Evolutionary conservation across 2,888 invertebrate species (phyloP), one percentile per base, ranked within the genome.

Genomic region (Caenorhabditis wallacei): DNA sequence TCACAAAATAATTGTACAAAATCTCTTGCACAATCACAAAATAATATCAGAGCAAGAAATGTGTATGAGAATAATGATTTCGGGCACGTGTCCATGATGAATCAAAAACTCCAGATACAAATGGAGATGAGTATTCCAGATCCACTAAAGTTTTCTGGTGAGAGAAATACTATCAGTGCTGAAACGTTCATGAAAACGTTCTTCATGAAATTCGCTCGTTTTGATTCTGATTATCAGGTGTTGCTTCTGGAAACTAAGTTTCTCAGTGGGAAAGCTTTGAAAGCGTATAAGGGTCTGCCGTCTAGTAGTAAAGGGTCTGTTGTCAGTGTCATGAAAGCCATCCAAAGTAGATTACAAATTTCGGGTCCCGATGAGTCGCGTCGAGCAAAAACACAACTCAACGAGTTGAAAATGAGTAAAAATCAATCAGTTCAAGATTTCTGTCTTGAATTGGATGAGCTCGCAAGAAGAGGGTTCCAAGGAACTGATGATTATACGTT

Each of bases 401-500:
- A 16, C 11, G 11, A 13, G n/a, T n/a, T 30, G 7, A 26, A 56
- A 30, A 30, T n/a, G 16, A 13, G 7, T 1, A 24, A 56, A 30
- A 18, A n/a, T 13, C 56, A 56, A n/a, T 35, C 56, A n/a, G 10
- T 56, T 1, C 30, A 56, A 30, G 56, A 56, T 24, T 56, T 30
- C 18, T 56, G 56, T 30, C 18, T 56, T 2, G 18, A 2, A 5
- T 4, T 56, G 3, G 56, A 56, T 30, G 56, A 56, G 30, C 4
- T n/a, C 30, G 26, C 56, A 30, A 1, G 30, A 1, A 1, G 2
- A 2, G 56, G n/a, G 1, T 56, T 16, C 16, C 7, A 0, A 10
- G 30, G 35, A 35, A 2, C 24, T 8, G 10, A 8, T 2, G n/a
- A 30, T n/a, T 4, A 2, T 2, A 35, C 30, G n/a, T 30, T 35